These are phyloP conservation scores for Tapirus terrestris DNA, from an alignment of 2,113 vertebrate species.

Conservation along the genomic window DNA sequence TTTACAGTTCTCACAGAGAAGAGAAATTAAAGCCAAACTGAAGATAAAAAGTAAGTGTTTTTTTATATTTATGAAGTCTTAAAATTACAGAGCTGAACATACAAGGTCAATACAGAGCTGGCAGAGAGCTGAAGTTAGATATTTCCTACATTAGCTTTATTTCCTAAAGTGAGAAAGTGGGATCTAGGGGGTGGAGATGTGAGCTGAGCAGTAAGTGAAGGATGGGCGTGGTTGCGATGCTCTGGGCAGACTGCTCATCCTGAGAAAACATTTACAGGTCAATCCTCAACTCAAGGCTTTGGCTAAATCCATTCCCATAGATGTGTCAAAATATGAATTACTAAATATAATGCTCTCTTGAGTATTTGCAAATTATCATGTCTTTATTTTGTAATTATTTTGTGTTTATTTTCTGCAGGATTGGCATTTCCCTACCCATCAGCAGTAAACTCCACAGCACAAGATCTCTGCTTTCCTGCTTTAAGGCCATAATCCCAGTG, in stretches of 20 bases:
- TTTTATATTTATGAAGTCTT: constrained; percentile 81
- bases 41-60: constrained; percentile 79
- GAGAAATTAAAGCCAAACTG: constrained; percentile 80
- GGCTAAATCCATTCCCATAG: background rate
- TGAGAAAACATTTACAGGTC: background rate
- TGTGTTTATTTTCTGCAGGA: background rate
- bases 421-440: background rate
- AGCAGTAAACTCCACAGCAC: background rate
- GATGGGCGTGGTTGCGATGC: rapidly evolving
- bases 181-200: background rate
- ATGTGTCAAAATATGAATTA: background rate
- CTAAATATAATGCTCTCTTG: background rate
- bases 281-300: background rate
- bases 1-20: constrained; percentile 80
- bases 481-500: background rate
- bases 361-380: background rate
- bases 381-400: background rate
- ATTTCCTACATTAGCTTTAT: constrained; percentile 58
- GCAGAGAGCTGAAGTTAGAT: constrained; percentile 47
- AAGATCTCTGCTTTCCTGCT: background rate
- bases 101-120: constrained; percentile 75
- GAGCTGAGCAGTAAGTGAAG: background rate
- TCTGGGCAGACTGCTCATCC: background rate
- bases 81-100: constrained; percentile 76
- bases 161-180: constrained; percentile 36